These are phyloP conservation scores for Oriolus oriolus DNA, from an alignment of 2,113 vertebrate genomes.

Conservation along the genomic window DNA sequence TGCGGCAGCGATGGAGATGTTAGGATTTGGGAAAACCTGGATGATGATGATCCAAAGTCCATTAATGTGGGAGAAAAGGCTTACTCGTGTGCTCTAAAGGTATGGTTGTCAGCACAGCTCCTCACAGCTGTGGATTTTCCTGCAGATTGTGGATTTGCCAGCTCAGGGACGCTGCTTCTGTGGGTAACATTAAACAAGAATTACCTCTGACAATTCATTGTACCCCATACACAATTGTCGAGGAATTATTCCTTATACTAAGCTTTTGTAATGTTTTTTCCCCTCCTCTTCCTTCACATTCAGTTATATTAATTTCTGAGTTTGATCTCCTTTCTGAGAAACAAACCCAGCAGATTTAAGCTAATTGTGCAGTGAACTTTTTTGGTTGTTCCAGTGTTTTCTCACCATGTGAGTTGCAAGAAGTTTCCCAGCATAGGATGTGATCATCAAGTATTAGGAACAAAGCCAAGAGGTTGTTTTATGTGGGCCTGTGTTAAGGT, in stretches of 20 bases:
- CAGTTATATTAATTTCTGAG: not conserved
- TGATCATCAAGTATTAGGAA: not conserved
- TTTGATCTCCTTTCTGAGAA: conserved; percentile 6
- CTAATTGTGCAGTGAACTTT: not conserved
- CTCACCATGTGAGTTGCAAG: not conserved
- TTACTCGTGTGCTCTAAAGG: conserved; percentile 88
- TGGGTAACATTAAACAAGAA: not conserved
- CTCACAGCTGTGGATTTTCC: not conserved
- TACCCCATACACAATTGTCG: not conserved
- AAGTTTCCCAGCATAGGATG: not conserved
- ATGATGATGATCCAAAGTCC: conserved; percentile 94
- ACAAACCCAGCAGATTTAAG: not conserved
- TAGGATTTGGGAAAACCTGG: conserved; percentile 91
- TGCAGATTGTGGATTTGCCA: not conserved
- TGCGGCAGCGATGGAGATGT: conserved; percentile 95
- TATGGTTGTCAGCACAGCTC: not conserved
- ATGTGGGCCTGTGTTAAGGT: not conserved
- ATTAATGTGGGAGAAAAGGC: conserved; percentile 93
- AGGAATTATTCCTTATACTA: not conserved
- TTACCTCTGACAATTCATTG: not conserved
- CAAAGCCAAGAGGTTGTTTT: not conserved
- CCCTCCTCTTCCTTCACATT: not conserved
- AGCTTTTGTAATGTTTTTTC: not conserved
- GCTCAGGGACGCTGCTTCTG: not conserved
- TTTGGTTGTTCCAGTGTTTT: not conserved